These are phyloP conservation scores for Chrysomela aeneicollis DNA, from an alignment of 2,888 invertebrate species.

Conservation along the genomic window DNA sequence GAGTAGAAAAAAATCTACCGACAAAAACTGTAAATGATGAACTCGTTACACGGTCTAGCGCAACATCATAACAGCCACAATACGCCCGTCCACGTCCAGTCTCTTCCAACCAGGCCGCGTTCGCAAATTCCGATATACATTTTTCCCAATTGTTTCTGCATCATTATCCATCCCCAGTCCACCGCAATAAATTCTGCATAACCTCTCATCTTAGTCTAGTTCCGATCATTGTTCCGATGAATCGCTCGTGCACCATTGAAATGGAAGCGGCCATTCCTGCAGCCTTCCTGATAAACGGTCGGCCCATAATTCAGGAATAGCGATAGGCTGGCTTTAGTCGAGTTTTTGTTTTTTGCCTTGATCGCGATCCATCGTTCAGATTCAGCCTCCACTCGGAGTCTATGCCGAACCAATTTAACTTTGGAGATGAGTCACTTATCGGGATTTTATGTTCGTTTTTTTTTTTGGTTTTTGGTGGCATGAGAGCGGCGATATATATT, in stretches of 20 bases:
- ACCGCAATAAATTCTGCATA: slow-evolving; percentile 1
- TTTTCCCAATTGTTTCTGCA: not conserved
- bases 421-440: slow-evolving; percentile 40
- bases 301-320: slow-evolving; percentile 46
- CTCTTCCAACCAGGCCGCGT: not conserved
- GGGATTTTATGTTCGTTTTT: slow-evolving; percentile 34
- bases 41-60: too few species aligned
- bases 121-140: not conserved
- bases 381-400: slow-evolving; percentile 36
- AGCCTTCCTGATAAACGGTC: slow-evolving; percentile 36
- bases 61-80: too few species aligned
- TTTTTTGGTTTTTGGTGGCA: not conserved
- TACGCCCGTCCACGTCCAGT: too few species aligned
- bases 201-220: not conserved
- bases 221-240: slow-evolving; percentile 3
- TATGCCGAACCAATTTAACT: slow-evolving; percentile 46
- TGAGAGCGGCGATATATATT: not conserved
- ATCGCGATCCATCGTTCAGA: slow-evolving; percentile 40
- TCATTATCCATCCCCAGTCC: not conserved
- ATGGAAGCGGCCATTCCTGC: not conserved
- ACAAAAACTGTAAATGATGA: too few species aligned
- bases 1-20: too few species aligned
- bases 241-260: not conserved
- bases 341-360: slow-evolving; percentile 36
- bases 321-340: slow-evolving; percentile 43